phyloP scores from a whole-genome alignment of 2,888 invertebrate genomes.

The Anagyrus pseudococci region DNA sequence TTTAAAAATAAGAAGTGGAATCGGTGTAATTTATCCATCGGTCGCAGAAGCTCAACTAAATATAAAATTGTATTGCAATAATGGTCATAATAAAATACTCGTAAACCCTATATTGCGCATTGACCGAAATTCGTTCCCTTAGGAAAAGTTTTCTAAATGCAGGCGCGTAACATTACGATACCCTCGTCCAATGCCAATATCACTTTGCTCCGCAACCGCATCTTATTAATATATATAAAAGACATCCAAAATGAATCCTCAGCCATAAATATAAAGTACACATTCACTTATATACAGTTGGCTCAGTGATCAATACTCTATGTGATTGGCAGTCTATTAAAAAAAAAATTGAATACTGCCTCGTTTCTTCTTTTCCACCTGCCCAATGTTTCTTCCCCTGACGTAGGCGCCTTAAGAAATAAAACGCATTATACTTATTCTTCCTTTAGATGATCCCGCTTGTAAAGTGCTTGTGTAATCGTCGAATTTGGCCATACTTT shows the following conservation, averaged over 20 bases:
- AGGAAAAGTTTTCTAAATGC: background rate
- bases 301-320: slow-evolving; percentile 48
- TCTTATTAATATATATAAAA: slow-evolving; percentile 27
- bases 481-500: too few species aligned
- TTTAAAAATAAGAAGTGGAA: too few species aligned
- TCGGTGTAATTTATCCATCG: too few species aligned
- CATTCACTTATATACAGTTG: slow-evolving; percentile 56
- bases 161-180: background rate
- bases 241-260: slow-evolving; percentile 46
- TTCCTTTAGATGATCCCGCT: too few species aligned
- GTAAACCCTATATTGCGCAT: slow-evolving; percentile 17
- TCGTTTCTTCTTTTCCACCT: slow-evolving; percentile 7
- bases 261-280: slow-evolving; percentile 52
- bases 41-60: too few species aligned
- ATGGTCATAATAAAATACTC: slow-evolving; percentile 21
- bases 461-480: too few species aligned
- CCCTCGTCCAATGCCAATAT: background rate
- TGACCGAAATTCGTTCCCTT: background rate
- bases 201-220: background rate
- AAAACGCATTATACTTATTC: too few species aligned
- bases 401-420: too few species aligned
- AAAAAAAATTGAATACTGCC: slow-evolving; percentile 53
- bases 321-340: slow-evolving; percentile 51
- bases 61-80: too few species aligned
- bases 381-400: background rate